phyloP scores from a whole-genome alignment of 2,888 invertebrate species.

The Tubulanus polymorphus region DNA sequence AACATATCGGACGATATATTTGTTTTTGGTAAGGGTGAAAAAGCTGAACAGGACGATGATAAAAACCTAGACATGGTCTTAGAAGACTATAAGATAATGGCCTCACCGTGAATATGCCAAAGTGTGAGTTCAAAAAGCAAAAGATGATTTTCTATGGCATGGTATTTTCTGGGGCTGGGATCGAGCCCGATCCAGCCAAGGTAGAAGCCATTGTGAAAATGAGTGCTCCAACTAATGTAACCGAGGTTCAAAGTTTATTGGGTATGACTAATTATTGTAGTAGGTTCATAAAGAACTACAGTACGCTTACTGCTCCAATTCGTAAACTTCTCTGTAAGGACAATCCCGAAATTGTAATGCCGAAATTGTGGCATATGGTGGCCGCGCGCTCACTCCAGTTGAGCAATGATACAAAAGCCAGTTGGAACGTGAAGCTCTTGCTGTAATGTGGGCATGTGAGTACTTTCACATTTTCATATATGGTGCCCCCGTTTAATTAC shows the following conservation, averaged over 20 bases:
- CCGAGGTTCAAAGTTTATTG: constrained; percentile 23
- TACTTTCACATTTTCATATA: constrained; percentile 18
- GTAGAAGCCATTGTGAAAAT: constrained; percentile 21
- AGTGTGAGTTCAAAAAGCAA: neutral
- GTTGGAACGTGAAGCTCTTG: constrained; percentile 14
- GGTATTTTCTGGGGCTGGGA: constrained; percentile 7
- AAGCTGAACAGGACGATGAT: constrained; percentile 12
- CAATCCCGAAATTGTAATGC: neutral
- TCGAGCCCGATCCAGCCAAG: constrained; percentile 21
- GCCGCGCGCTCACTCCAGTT: constrained; percentile 1
- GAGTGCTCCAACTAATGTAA: constrained; percentile 18
- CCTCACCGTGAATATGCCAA: neutral
- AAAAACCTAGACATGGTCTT: constrained; percentile 1
- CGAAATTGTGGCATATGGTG: constrained; percentile 1
- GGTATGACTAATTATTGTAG: constrained; percentile 26
- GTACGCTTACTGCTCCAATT: constrained; percentile 23
- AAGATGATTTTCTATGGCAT: neutral
- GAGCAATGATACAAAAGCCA: constrained; percentile 9
- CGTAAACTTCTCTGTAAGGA: constrained; percentile 22
- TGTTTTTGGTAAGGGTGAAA: constrained; percentile 6
- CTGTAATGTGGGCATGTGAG: constrained; percentile 20
- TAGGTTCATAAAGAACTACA: constrained; percentile 24
- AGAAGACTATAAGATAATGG: neutral
- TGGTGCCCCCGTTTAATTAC: constrained; percentile 19
- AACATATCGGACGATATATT: constrained; percentile 14